These are phyloP conservation scores for Zeus faber DNA, from an alignment of 2,113 vertebrate genomes.

Conservation along the genomic window DNA sequence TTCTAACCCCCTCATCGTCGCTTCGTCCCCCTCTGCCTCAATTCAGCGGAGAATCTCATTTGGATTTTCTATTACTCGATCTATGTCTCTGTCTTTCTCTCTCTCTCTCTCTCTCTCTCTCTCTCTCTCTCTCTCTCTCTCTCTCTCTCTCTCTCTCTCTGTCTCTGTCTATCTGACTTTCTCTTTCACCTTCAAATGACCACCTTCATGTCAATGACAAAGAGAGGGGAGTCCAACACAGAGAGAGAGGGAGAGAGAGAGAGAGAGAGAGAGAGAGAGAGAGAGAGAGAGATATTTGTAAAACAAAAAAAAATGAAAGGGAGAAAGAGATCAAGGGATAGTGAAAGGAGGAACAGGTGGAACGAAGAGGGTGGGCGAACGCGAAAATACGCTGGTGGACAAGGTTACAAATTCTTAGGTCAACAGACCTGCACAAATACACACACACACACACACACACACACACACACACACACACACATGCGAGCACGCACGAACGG, in stretches of 20 bases:
- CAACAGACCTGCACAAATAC: neutral
- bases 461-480: neutral
- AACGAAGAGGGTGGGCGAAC: neutral
- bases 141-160: constrained; percentile 12
- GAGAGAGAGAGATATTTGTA: neutral
- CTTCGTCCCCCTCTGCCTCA: neutral
- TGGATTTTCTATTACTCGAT: neutral
- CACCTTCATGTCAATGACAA: neutral
- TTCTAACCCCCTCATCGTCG: neutral
- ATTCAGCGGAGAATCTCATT: neutral
- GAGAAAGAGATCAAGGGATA: constrained; percentile 1
- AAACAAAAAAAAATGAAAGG: no score
- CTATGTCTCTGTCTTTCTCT: neutral
- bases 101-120: neutral
- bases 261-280: neutral
- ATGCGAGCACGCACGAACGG: neutral
- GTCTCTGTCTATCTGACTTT: constrained; percentile 6
- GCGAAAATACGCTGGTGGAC: neutral
- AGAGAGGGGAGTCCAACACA: neutral
- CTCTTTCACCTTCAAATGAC: constrained; percentile 42
- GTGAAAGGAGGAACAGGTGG: no score
- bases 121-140: constrained; percentile 63
- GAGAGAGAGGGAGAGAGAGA: neutral
- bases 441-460: neutral
- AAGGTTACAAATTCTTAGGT: neutral